A percentile compares a stretch with the other conserved stretches of the same genome.
Evolutionary conservation across 2,113 vertebrate genomes (phyloP).

Genomic region (Protomyctophum bolini): DNA sequence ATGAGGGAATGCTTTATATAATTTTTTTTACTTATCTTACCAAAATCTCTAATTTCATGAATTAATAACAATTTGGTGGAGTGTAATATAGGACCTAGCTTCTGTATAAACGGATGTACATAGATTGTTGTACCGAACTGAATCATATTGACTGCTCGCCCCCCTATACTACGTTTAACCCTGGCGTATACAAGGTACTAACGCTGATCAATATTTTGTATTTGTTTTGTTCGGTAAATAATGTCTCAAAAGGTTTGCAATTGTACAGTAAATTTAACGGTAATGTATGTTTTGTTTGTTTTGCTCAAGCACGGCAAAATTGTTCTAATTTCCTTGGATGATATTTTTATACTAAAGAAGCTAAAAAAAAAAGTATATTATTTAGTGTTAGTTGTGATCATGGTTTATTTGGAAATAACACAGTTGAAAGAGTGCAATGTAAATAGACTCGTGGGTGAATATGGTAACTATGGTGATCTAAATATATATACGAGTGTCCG

Average conservation of each 20-base stretch:
- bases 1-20: slow-evolving; percentile 2
- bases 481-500: slow-evolving; percentile 33
- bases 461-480: slow-evolving; percentile 32
- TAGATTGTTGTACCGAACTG: slow-evolving; percentile 19
- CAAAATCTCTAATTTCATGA: slow-evolving; percentile 34
- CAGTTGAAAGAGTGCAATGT: slow-evolving; percentile 51
- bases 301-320: slow-evolving; percentile 50
- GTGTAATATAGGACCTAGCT: slow-evolving; percentile 17
- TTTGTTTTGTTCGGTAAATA: slow-evolving; percentile 46
- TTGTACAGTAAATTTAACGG: slow-evolving; percentile 46
- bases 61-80: slow-evolving; percentile 5
- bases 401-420: slow-evolving; percentile 54
- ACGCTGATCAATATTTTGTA: slow-evolving; percentile 57
- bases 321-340: slow-evolving; percentile 62
- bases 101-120: slow-evolving; percentile 44
- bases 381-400: slow-evolving; percentile 55
- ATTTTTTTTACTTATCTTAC: background rate
- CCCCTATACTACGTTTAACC: slow-evolving; percentile 29
- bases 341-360: slow-evolving; percentile 76
- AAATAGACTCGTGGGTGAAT: slow-evolving; percentile 59
- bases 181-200: slow-evolving; percentile 50
- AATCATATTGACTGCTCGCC: slow-evolving; percentile 30
- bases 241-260: slow-evolving; percentile 34
- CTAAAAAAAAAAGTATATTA: slow-evolving; percentile 41
- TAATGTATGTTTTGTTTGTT: slow-evolving; percentile 26